Evolutionary conservation across 2,888 invertebrate genomes (phyloP), one percentile per base, ranked within the genome.

Genomic region (Carterocephalus palaemon): DNA sequence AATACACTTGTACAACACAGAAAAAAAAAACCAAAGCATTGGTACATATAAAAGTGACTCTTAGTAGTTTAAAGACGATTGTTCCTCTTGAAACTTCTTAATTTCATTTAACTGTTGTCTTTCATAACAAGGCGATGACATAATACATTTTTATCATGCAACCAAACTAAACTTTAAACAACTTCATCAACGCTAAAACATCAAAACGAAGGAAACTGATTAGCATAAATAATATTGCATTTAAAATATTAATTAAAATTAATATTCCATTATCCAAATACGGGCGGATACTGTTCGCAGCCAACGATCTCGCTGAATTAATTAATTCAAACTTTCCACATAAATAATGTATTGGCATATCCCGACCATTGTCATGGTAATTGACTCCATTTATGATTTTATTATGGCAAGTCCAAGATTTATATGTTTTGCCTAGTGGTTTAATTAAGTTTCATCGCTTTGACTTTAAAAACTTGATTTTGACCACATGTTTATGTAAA

Each of bases 331-430:
- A 33, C 41, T 33, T 42, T 42, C 41, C 33, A 42, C 7, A 26
- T 42, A 33, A 42, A 42, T 42, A n/a, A 42, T 42, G 26, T 42
- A 42, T 34, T 12, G n/a, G 41, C 24, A 42, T 32, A 6, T 26
- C 13, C 19, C 13, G 8, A 17, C 33, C 15, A 41, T 41, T 41
- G 33, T 41, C 23, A 41, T 41, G 24, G 7, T 41, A 41, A 41
- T 32, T 24, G 13, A 6, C n/a, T 26, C 23, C 31, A 31, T 46
- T 51, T 36, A 37, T 36, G 41, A 22, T 37, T 32, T 15, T 37
- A 37, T 10, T 17, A 26, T 26, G 26, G 17, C 26, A 19, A n/a
- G 12, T 34, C 34, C 15, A 33, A n/a, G n/a, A 34, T 34, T 13
- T 22, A 34, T 34, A 13, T 34, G 12, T 33, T 17, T 17, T 32